A percentile compares a stretch with the other conserved stretches of the same genome.
Evolutionary conservation across 2,113 vertebrate genomes (phyloP).

Genomic region (Melozone crissalis): DNA sequence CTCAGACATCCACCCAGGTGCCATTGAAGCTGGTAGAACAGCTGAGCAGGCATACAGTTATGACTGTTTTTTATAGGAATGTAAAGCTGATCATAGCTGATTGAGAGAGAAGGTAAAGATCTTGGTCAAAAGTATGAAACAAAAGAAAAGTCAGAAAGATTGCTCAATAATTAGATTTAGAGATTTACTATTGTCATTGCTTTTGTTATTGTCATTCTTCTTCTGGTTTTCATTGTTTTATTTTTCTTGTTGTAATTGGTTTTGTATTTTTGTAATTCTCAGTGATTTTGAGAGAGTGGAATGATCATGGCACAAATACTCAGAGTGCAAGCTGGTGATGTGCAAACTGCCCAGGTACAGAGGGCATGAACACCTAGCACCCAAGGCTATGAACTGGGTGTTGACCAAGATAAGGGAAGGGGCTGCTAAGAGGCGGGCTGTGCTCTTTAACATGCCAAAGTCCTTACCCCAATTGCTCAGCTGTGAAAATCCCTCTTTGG

Average conservation of each 20-base stretch:
- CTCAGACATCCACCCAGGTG: background rate
- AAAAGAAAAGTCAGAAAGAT: background rate
- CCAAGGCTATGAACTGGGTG: background rate
- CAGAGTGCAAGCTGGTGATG: background rate
- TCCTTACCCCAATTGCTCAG: too few relatives aligned
- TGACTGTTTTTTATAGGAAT: background rate
- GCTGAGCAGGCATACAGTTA: background rate
- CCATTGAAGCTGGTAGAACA: background rate
- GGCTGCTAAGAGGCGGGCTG: background rate
- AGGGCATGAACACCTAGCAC: fast-evolving
- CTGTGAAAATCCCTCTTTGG: background rate
- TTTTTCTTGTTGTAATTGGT: background rate
- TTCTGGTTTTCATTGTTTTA: background rate
- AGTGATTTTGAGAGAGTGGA: background rate
- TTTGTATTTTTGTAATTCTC: background rate
- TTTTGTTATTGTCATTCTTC: background rate
- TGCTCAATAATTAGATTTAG: background rate
- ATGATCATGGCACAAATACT: background rate
- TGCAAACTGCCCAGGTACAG: background rate
- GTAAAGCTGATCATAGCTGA: background rate
- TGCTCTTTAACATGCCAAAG: background rate
- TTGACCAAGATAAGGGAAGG: background rate
- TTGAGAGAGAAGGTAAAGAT: background rate
- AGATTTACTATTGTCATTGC: background rate
- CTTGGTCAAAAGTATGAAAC: background rate